Base-by-base conservation (phyloP, 92 coral and sea anemone species). In the Montipora capitata region DNA sequence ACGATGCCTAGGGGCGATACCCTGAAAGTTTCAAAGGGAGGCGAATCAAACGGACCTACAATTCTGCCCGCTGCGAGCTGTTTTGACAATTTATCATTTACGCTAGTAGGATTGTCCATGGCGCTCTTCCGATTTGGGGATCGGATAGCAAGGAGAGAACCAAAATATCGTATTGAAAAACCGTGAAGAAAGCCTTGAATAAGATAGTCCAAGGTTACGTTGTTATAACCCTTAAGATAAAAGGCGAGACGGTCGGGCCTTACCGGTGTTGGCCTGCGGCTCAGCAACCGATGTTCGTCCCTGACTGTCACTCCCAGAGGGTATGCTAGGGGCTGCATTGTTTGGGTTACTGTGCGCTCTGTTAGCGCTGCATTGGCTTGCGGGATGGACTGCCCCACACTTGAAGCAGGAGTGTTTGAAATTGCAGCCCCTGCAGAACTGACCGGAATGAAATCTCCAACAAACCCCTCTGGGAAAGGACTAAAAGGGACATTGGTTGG, bases 1-100 rank as follows among this genome's bases (percentile, higher is more conserved):
- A 88, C 87, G 2, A 92, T 82, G 18, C 95, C 95, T 38, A 92
- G 68, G 18, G 95, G 95, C 1, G 93, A 89, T 13, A 92, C 73
- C 4, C 83, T 41, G 74, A 89, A 89, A 12, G 49, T 16, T 35
- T 17, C 15, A 62, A 85, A 80, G 5, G 93, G 93, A 7, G 91
- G 93, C 2, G 61, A 45, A 5, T 63, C 9, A 56, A 89, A 89
- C 10, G 95, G 91, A 1, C 95, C 86, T 0, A 81, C 93, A 11
- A 89, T 49, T 11, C 93, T 15, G 41, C 64, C 61, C 2, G 85
- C 76, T 0, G 2, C 49, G 10, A 89, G 41, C 49, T 88, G 83
- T 35, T 82, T 82, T 10, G 45, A 13, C n/a, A 82, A 15, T 35
- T 86, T 86, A 7, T 49, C 45, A 48, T 42, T 65, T 38, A 87